phyloP scores from a whole-genome alignment of 1,140 invertebrate species.

The Fragariocoptes setiger region DNA sequence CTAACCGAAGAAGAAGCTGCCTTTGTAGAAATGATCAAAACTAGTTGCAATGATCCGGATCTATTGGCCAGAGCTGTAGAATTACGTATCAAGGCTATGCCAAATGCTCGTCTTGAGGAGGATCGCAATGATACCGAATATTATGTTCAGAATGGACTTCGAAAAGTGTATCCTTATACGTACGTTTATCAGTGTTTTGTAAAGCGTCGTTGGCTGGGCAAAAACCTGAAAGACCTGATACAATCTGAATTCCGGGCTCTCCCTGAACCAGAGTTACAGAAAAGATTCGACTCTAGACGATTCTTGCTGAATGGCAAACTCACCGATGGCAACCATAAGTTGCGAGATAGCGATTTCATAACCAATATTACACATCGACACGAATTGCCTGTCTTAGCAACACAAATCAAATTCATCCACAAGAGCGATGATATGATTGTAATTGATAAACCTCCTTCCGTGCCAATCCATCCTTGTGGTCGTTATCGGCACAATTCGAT shows the following conservation, averaged over 20 bases:
- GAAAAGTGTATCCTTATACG: constrained; percentile 94
- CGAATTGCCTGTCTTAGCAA: constrained; percentile 19
- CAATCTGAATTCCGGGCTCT: constrained; percentile 66
- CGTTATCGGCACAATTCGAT: constrained; percentile 82
- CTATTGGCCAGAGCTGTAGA: background rate
- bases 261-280: constrained; percentile 56
- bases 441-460: constrained; percentile 96
- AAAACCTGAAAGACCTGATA: constrained; percentile 74
- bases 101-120: constrained; percentile 29
- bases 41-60: background rate
- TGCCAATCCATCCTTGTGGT: constrained; percentile 91
- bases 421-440: constrained; percentile 93
- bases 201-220: constrained; percentile 85
- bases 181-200: constrained; percentile 87
- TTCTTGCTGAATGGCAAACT: constrained; percentile 77
- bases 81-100: background rate
- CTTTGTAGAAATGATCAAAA: background rate
- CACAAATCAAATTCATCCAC: constrained; percentile 72
- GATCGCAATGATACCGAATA: constrained; percentile 76
- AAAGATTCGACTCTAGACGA: constrained; percentile 57
- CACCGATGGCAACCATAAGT: constrained; percentile 53
- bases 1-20: background rate
- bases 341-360: constrained; percentile 73
- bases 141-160: constrained; percentile 77
- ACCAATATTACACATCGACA: constrained; percentile 35